phyloP scores from a whole-genome alignment of 2,113 vertebrate genomes.

The Scalopus aquaticus region DNA sequence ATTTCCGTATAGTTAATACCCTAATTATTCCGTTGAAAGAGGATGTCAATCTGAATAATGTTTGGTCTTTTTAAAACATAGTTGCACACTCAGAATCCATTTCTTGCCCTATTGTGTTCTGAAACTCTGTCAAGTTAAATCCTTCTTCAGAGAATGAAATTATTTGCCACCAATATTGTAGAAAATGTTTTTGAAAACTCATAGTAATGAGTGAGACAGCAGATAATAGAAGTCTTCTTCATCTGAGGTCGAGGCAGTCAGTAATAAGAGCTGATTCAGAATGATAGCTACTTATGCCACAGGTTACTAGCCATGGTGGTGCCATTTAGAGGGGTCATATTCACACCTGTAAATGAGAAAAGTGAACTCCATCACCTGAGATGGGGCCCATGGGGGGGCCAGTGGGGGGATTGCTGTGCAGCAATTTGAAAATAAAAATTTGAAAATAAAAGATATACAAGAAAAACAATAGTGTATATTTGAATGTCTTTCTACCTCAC shows the following conservation, averaged over 20 bases:
- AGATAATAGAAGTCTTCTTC: constrained; percentile 66
- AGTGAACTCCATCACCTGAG: constrained; percentile 60
- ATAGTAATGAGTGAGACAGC: constrained; percentile 54
- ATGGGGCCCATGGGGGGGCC: constrained; percentile 13
- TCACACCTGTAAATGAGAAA: constrained; percentile 79
- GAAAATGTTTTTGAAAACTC: constrained; percentile 53
- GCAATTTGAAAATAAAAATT: constrained; percentile 31
- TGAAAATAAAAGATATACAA: background rate
- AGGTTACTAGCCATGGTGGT: background rate
- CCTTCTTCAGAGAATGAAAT: constrained; percentile 19
- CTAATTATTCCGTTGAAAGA: background rate
- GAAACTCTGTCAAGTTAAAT: constrained; percentile 56
- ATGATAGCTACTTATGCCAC: constrained; percentile 63
- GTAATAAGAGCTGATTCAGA: constrained; percentile 59
- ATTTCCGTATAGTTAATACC: background rate
- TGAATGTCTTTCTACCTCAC: background rate
- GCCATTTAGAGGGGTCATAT: constrained; percentile 46
- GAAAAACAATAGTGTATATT: background rate
- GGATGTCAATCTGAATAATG: background rate
- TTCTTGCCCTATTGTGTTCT: background rate
- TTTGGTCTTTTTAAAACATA: background rate
- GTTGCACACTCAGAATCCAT: background rate
- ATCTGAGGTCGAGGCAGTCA: constrained; percentile 49
- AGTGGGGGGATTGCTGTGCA: background rate
- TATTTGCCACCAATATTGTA: background rate